phyloP scores from a whole-genome alignment of 2,888 invertebrate species.

The Coelogynopora nodosa region DNA sequence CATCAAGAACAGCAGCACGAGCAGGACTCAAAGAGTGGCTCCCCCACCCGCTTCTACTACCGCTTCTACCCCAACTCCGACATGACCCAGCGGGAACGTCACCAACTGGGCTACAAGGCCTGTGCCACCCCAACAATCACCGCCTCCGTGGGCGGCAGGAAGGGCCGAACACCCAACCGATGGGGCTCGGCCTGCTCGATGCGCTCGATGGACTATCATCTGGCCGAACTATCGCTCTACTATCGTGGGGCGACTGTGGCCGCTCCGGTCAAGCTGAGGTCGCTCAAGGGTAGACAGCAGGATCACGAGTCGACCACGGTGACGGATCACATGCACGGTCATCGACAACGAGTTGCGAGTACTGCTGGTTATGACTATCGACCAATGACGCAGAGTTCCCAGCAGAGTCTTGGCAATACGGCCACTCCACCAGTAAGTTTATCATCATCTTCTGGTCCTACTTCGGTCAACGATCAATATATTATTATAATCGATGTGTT shows the following conservation, averaged over 20 bases:
- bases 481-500: too few relatives aligned
- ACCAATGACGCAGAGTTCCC: too few relatives aligned
- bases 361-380: too few relatives aligned
- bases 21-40: background rate
- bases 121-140: background rate
- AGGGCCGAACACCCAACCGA: background rate
- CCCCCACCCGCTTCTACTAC: background rate
- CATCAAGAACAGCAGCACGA: background rate
- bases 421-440: too few relatives aligned
- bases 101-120: background rate
- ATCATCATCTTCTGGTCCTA: background rate
- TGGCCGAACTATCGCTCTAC: slow-evolving; percentile 33
- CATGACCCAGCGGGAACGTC: background rate
- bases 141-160: background rate
- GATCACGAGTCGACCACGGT: too few relatives aligned
- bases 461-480: background rate
- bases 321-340: background rate
- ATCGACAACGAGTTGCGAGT: background rate
- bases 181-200: background rate
- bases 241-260: slow-evolving; percentile 22
- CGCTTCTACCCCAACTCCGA: background rate
- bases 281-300: background rate
- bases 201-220: slow-evolving; percentile 35
- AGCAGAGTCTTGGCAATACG: too few relatives aligned
- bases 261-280: background rate